phyloP scores from a whole-genome alignment of 2,888 invertebrate species.

The Tenodera sinensis region DNA sequence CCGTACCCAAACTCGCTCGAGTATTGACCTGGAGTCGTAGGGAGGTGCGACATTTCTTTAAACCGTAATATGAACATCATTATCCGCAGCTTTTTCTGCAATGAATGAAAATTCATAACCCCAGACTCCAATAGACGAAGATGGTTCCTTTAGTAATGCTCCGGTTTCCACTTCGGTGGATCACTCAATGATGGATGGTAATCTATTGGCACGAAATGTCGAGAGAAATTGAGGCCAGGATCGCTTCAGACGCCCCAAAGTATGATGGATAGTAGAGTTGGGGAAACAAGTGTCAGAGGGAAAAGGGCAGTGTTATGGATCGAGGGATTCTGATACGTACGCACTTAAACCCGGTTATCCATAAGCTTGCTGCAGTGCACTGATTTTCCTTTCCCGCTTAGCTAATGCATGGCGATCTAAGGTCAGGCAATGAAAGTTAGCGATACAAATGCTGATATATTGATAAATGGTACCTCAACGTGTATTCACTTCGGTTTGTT shows the following conservation, averaged over 20 bases:
- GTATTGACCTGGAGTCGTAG: not conserved
- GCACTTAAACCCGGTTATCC: not conserved
- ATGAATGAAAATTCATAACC: not conserved
- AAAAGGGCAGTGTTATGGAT: not conserved
- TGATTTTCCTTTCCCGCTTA: too few relatives aligned
- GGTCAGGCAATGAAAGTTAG: too few relatives aligned
- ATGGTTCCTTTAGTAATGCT: not conserved
- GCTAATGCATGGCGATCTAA: too few relatives aligned
- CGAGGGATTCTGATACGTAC: not conserved
- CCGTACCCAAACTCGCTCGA: too few relatives aligned
- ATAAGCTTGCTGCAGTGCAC: too few relatives aligned
- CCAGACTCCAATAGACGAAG: not conserved
- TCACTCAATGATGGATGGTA: not conserved
- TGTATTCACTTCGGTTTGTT: too few relatives aligned
- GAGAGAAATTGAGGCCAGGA: not conserved
- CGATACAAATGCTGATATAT: too few relatives aligned
- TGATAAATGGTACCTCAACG: too few relatives aligned
- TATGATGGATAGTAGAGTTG: not conserved
- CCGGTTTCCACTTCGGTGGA: not conserved
- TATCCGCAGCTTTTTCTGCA: too few relatives aligned
- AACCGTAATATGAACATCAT: not conserved
- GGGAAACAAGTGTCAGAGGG: not conserved
- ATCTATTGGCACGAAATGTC: not conserved
- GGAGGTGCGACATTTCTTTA: not conserved
- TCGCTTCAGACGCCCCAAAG: not conserved